phyloP scores from a whole-genome alignment of 2,888 invertebrate genomes.

The Acronicta aceris region DNA sequence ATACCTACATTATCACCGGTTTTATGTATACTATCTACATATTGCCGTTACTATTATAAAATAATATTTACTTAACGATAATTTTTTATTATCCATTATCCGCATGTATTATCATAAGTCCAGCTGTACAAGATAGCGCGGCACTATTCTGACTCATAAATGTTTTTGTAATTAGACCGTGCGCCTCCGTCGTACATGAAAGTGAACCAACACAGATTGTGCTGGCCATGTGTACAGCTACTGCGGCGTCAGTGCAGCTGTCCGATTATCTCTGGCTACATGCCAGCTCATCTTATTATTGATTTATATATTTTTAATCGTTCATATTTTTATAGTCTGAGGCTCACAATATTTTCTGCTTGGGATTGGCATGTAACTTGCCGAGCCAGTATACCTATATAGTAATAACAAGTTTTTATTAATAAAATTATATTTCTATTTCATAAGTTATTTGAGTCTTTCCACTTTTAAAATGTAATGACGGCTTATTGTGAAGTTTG shows the following conservation, averaged over 20 bases:
- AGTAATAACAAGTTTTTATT: too few species aligned
- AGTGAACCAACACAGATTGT: slow-evolving; percentile 64
- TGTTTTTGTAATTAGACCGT: slow-evolving; percentile 65
- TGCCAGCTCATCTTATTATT: slow-evolving; percentile 65
- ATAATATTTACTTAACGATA: not conserved
- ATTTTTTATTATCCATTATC: slow-evolving; percentile 43
- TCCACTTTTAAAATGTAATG: not conserved
- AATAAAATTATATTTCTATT: too few species aligned
- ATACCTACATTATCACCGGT: not conserved
- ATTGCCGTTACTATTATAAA: too few species aligned
- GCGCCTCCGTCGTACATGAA: slow-evolving; percentile 58
- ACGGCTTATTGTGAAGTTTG: too few species aligned
- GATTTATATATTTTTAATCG: slow-evolving; percentile 34
- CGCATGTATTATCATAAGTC: slow-evolving; percentile 35
- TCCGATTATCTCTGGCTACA: slow-evolving; percentile 64
- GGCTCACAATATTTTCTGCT: too few species aligned
- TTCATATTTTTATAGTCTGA: slow-evolving; percentile 5
- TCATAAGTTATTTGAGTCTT: too few species aligned
- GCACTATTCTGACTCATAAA: slow-evolving; percentile 59
- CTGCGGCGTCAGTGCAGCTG: slow-evolving; percentile 64
- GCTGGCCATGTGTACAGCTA: slow-evolving; percentile 74
- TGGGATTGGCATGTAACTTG: too few species aligned
- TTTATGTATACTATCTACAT: too few species aligned
- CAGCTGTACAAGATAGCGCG: slow-evolving; percentile 50
- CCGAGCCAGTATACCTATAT: too few species aligned